phyloP scores from a whole-genome alignment of 2,113 vertebrate species.

The Pongo pygmaeus region DNA sequence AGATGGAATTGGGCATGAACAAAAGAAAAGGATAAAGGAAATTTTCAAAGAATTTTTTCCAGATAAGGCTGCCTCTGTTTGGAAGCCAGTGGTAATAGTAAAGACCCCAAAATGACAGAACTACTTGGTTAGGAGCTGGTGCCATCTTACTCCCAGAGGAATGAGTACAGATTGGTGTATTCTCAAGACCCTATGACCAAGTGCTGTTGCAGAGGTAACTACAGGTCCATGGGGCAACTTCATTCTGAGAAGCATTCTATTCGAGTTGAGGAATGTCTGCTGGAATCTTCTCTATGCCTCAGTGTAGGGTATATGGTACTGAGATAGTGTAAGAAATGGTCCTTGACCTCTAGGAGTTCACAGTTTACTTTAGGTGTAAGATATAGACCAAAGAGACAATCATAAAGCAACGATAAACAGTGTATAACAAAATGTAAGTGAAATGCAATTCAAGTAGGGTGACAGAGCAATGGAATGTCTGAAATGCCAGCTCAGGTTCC shows the following conservation, averaged over 20 bases:
- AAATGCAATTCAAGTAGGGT: not conserved
- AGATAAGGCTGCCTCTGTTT: not conserved
- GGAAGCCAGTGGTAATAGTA: not conserved
- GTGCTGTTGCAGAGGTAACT: not conserved
- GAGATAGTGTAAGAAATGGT: not conserved
- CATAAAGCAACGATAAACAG: not conserved
- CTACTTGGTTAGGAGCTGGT: not conserved
- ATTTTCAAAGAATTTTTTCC: not conserved
- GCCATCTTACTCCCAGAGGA: not conserved
- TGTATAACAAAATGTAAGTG: not conserved
- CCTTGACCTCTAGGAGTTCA: not conserved
- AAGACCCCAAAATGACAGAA: not conserved
- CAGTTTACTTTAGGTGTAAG: not conserved
- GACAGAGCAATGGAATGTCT: not conserved
- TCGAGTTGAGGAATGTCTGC: not conserved
- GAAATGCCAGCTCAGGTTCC: not conserved
- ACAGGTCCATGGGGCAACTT: not conserved
- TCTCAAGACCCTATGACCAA: not conserved
- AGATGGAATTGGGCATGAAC: not conserved
- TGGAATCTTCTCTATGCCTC: not conserved
- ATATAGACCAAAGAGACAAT: not conserved
- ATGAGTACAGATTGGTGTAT: not conserved
- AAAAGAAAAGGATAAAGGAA: not conserved
- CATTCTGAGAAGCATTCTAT: not conserved
- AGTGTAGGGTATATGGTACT: not conserved